Evolutionary conservation across 1,140 invertebrate species (phyloP).

Genomic region (Eciton burchellii): DNA sequence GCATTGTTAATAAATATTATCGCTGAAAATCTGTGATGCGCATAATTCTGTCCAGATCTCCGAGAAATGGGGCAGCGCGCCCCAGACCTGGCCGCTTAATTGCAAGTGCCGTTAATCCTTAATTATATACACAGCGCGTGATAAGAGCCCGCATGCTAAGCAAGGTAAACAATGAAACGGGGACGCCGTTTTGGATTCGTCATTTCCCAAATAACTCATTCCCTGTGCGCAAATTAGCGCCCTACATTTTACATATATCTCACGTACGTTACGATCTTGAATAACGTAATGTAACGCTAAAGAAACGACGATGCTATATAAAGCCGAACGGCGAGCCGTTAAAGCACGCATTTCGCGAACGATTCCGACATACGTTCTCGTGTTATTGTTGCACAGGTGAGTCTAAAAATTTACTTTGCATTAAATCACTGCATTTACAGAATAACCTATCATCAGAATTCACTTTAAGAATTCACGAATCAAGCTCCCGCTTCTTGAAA

Average conservation of each 20-base stretch:
- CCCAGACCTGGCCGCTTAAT: background rate
- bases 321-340: background rate
- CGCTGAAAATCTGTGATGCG: constrained; percentile 5
- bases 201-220: constrained; percentile 37
- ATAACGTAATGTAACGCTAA: no score
- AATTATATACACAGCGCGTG: constrained; percentile 1
- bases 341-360: background rate
- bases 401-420: background rate
- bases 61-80: background rate
- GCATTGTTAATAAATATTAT: constrained; percentile 72
- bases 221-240: constrained; percentile 1
- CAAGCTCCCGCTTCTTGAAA: no score
- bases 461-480: no score
- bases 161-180: constrained; percentile 41
- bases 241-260: constrained; percentile 11
- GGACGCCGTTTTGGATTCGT: background rate
- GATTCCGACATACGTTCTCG: background rate
- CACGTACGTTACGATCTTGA: constrained; percentile 7
- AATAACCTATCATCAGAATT: no score
- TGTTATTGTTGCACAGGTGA: background rate
- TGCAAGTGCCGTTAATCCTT: constrained; percentile 4
- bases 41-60: background rate
- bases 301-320: constrained; percentile 15
- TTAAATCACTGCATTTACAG: background rate
- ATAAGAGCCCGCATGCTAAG: constrained; percentile 41